Base-by-base conservation (phyloP, 1,140 invertebrate genomes). In the Notospermus geniculatus region DNA sequence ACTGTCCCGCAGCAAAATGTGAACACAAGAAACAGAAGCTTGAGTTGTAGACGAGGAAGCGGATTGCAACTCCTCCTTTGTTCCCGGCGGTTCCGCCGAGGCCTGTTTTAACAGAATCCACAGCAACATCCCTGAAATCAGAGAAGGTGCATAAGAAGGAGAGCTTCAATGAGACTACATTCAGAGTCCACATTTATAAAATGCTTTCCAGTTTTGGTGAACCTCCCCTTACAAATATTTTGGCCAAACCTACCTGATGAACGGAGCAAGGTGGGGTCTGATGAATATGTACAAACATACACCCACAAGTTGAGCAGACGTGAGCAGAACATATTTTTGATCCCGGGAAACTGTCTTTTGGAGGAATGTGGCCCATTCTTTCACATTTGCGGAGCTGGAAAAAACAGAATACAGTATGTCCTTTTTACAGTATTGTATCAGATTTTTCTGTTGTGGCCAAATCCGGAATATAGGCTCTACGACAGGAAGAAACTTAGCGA, bases 1-100 rank as follows among this genome's bases (percentile, higher is more conserved):
- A 92, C 74, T 99, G 97, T 11, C 97, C 97, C 59, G 97, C 97
- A 36, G 97, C 95, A 83, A 99, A 97, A 84, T 99, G 97, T 39
- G 95, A 93, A 81, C 96, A 98, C 29, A 99, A 91, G 83, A 99
- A 99, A 78, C 94, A 97, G 62, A 98, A 81, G 1, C 95, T 98
- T 13, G 94, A 95, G 45, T 90, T 91, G 77, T 95, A 88, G 29
- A 97, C 84, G 0, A 95, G 88, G 74, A 97, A 88, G 65, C 97
- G 85, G 68, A 99, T 94, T 1, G 91, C 93, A 59, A 94, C 92
- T n/a, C 90, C 95, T 9, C 97, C 97, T 84, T 98, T 98, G 75
- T 98, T 98, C 27, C 84, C 84, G 2, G 84, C 92, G 19, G 96
- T 90, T 30, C 97, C 97, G 36, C 96, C 95, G 52, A 99, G 82